Evolutionary conservation across 2,888 invertebrate species (phyloP), one percentile per base, ranked within the genome.

Genomic region (Thyatira batis): DNA sequence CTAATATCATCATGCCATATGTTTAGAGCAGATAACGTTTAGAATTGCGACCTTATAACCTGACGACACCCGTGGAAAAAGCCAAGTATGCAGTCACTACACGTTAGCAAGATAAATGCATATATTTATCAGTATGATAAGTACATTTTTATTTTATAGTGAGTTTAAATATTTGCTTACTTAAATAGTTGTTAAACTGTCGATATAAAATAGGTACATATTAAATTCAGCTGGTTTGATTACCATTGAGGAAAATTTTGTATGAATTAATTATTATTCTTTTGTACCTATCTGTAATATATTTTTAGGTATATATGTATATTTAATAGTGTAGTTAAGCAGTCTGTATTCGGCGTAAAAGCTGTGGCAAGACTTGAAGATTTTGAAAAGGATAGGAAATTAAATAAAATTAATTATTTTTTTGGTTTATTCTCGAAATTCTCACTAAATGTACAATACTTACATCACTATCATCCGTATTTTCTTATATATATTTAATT

Each of bases 381-480:
- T 21, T 25, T 20, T 28, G 9, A 54, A 58, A 39, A 17, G 28
- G 21, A 44, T 44, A 9, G 9, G 63, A 60, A 60, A 69, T 71
- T 69, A 56, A 27, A 52, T 6, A 17, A 27, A 20, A 61, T 53
- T 6, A 58, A 66, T 75, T 69, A 64, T 64, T 69, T 61, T 69
- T 61, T 65, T 63, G 17, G 27, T 76, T 84, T 87, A 83, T 82
- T 85, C 82, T 75, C 67, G 80, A 86, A 85, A 84, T 72, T 82
- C 73, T 82, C 68, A 65, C 87, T 89, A 85, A n/a, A 78, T 80
- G 76, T 81, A 82, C 81, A 82, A 72, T 77, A 78, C 69, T 77
- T 76, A 84, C 76, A 80, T 72, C 69, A 74, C 67, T 65, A 72
- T 71, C 53, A 67, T 68, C 65, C 67, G 69, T 73, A 72, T 64